Base-by-base conservation (phyloP, 2,113 vertebrate species). In the Neolamprologus variostigma region DNA sequence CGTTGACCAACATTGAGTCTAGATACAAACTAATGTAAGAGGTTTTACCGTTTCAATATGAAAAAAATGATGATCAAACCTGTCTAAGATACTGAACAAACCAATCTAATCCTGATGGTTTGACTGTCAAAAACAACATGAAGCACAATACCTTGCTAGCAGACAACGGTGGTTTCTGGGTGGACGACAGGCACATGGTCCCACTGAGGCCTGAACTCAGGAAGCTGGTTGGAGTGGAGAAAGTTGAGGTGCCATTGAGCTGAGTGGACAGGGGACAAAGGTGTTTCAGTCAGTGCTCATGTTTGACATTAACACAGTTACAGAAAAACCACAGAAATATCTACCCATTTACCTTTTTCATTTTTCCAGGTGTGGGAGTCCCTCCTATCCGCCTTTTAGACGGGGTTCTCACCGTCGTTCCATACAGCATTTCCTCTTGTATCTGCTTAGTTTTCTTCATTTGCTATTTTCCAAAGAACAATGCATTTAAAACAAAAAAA, bases 361-460 rank as follows among this genome's bases (percentile, higher is more conserved):
- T 83, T 96, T 98, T 99, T 86, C 96, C 95, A 0, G 98, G 97
- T 0, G 96, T 97, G 55, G 76, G 94, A 3, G 96, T 86, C 6
- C 95, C 91, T 3, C 90, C 94, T 1, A 96, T 53, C 10, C 96
- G 96, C 4, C 98, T 95, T 92, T 99, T 99, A 23, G 87, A 90
- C 0, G 98, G 97, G 0, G 97, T 98, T 54, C 87, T 95, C 0
- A 97, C 94, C 9, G 91, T 16, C 6, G 97, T 98, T 17, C 98
- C 98, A 0, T 97, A 99, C 2, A 97, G 90, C 97, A 99, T 98
- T 86, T 99, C 98, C 0, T 97, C 93, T 85, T 99, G 97, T 0
- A 88, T 98, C 91, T 98, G 97, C 66, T 95, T 97, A 16, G 81
- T 97, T 85, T 98, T 99, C 93, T 98, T 99, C 57, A 98, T 92